Evolutionary conservation across 2,888 invertebrate genomes (phyloP), one percentile per base, ranked within the genome.

Genomic region (Hyles lineata): DNA sequence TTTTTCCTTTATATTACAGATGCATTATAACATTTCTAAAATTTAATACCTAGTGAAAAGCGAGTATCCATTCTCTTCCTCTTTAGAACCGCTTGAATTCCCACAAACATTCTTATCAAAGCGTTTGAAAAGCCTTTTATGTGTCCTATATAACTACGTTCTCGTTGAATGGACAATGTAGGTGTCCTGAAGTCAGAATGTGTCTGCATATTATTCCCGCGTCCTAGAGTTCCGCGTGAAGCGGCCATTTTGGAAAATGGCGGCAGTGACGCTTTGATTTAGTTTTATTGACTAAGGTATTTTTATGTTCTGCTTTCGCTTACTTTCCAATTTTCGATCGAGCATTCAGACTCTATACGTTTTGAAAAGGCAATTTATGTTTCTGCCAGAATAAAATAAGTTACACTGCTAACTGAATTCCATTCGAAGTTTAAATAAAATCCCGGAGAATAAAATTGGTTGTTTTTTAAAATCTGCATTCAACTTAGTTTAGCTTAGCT

Each of bases 21-120:
- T 3, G 21, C 63, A 43, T 21, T 21, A 11, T 21, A 21, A 15
- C 0, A 4, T 35, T n/a, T 17, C 43, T 15, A 17, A 23, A 17
- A 23, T 43, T 17, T 43, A 67, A 50, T 67, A 67, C 23, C 15
- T 50, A 9, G n/a, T 4, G 17, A 67, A 67, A 50, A 50, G 43
- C 43, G 23, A 43, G 67, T 25, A 67, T 17, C 67, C 23, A 67
- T 67, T 67, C 67, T 50, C 43, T 43, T 6, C n/a, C 21, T 17
- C 67, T 21, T 43, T 67, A 43, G 21, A 50, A 67, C 43, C 23
- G 67, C n/a, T 15, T 50, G 67, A 67, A 50, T 67, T 23, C 50
- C 67, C 50, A 67, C 67, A 67, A 63, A 50, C 67, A 67, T 50
- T 50, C 67, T 67, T 67, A 50, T 67, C 67, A 67, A 67, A 67